These are phyloP conservation scores for Babylonia areolata DNA, from an alignment of 1,140 invertebrate genomes.

Conservation along the genomic window DNA sequence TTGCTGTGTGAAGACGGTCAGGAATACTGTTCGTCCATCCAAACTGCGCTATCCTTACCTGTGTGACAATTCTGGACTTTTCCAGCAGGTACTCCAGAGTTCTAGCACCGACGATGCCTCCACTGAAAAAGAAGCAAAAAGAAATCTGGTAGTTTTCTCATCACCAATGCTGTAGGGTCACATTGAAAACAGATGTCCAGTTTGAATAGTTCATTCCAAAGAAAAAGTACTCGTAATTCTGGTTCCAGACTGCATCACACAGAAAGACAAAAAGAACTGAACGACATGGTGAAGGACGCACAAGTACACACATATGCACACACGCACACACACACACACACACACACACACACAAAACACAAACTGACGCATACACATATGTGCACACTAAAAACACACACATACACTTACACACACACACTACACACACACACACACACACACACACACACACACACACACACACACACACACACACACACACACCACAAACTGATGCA, in stretches of 20 bases:
- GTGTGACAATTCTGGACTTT: constrained; percentile 97
- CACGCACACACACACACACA: background rate
- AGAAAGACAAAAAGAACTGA: too few relatives aligned
- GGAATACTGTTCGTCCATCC: too few relatives aligned
- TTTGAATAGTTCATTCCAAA: too few relatives aligned
- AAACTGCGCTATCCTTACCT: constrained; percentile 76
- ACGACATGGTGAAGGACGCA: too few relatives aligned
- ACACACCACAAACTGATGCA: too few relatives aligned
- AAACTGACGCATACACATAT: background rate
- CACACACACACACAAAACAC: background rate
- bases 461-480: background rate
- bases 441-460: constrained; percentile 9
- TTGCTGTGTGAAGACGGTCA: too few relatives aligned
- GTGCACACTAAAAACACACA: background rate
- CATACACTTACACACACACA: constrained; percentile 2
- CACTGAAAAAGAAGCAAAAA: constrained; percentile 79
- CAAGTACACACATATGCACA: background rate
- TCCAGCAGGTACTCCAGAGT: constrained; percentile 98
- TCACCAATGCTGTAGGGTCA: too few relatives aligned
- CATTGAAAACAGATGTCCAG: too few relatives aligned
- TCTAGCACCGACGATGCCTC: constrained; percentile 93
- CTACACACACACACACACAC: background rate
- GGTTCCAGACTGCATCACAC: too few relatives aligned
- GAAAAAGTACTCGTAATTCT: too few relatives aligned
- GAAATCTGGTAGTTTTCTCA: too few relatives aligned